These are phyloP conservation scores for Mantis religiosa DNA, from an alignment of 2,888 invertebrate species.

Conservation along the genomic window DNA sequence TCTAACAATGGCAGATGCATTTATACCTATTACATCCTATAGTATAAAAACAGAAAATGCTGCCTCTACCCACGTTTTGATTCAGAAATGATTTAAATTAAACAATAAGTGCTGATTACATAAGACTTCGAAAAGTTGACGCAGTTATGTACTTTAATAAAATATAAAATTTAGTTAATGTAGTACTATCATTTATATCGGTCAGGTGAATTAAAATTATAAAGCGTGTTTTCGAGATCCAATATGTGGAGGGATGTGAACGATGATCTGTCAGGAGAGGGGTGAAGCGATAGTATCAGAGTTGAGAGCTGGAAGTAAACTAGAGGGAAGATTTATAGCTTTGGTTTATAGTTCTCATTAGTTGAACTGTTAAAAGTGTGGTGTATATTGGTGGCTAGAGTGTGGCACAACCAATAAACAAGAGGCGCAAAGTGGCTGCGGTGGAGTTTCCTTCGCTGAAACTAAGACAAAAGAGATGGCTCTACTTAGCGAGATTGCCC, in stretches of 20 bases:
- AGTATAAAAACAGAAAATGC: no score
- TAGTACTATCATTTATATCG: no score
- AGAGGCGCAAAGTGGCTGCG: not conserved
- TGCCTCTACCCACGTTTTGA: no score
- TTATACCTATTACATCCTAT: no score
- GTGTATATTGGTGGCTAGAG: not conserved
- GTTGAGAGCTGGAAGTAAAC: not conserved
- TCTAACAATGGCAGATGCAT: no score
- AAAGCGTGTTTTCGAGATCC: not conserved
- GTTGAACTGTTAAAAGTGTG: not conserved
- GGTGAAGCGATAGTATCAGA: not conserved
- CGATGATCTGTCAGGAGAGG: not conserved
- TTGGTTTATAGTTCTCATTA: not conserved
- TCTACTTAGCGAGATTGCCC: not conserved
- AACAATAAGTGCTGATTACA: no score
- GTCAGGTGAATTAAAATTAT: not conserved
- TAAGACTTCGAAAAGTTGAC: no score
- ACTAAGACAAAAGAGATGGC: not conserved
- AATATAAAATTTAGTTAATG: no score
- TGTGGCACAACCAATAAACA: not conserved
- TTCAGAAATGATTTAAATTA: no score
- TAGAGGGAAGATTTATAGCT: not conserved
- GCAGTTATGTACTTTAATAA: no score
- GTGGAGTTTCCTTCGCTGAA: not conserved
- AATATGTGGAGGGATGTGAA: not conserved